Base-by-base conservation (phyloP, 2,888 invertebrate genomes). In the Oxystoma pomonae region DNA sequence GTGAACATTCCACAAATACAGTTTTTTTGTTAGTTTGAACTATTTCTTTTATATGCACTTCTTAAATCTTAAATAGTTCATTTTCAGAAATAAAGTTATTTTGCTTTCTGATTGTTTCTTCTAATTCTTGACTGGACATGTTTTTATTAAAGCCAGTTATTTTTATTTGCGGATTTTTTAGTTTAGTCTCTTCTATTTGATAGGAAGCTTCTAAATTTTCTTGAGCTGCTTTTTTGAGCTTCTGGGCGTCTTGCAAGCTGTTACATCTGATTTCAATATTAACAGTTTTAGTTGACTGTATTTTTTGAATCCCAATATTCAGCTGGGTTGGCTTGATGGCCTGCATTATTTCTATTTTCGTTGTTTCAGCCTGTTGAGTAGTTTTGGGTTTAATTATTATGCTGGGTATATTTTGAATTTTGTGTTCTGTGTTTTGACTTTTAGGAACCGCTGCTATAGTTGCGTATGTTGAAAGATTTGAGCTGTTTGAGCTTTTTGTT, bases 351-450 rank as follows among this genome's bases (percentile, higher is more conserved):
- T 59, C 59, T 18, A 9, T 22, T 53, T 20, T 60, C 1, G 21
- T 60, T 56, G 21, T 55, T 22, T 55, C 17, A 3, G 21, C 35
- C 55, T 60, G 35, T 22, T 60, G 60, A 17, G 22, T 52, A 3
- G 55, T 56, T 20, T 60, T 60, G n/a, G 56, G 60, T 56, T 56
- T 55, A 56, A 60, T 60, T 20, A 60, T 55, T 20, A 60, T 20
- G 21, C 55, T 60, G 16, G 18, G 20, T n/a, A 35, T 35, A 35
- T 35, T 35, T 35, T 7, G 35, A 35, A 3, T 35, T 35, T 35
- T 35, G 12, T 35, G 3, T 35, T n/a, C n/a, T n/a, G n/a, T n/a
- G n/a, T n/a, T n/a, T n/a, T n/a, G n/a, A n/a, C n/a, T n/a, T n/a
- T n/a, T n/a, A n/a, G n/a, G n/a, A n/a, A n/a, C n/a, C n/a, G n/a